Percentiles rank a stretch among this genome's conserved stretches.
Evolutionary conservation across 2,888 invertebrate genomes (phyloP).

Genomic region (Hipparchia sbordonii): DNA sequence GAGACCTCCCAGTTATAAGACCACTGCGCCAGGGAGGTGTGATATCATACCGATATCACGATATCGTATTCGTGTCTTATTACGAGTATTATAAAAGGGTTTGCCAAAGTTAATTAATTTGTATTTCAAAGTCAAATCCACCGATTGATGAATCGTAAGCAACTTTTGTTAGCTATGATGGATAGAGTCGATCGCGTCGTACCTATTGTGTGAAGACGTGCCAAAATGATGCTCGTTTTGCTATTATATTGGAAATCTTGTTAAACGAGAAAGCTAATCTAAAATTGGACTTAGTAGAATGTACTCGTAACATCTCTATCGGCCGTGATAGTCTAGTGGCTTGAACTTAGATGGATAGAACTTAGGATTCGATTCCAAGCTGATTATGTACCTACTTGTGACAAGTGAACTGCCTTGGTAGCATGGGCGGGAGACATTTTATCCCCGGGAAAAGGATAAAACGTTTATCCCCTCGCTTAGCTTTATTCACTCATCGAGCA

Average conservation of each 20-base stretch:
- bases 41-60: not conserved
- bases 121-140: constrained; percentile 56
- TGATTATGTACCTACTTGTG: no score
- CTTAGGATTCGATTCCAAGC: no score
- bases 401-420: no score
- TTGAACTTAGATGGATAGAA: no score
- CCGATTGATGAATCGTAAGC: constrained; percentile 50
- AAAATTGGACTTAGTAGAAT: not conserved
- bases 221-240: constrained; percentile 31
- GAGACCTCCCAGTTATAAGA: no score
- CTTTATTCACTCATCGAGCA: no score
- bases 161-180: constrained; percentile 45
- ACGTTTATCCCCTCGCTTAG: no score
- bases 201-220: constrained; percentile 31
- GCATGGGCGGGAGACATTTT: no score
- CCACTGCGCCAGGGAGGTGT: no score
- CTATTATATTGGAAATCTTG: constrained; percentile 1
- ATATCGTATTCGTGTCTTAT: constrained; percentile 15
- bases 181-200: constrained; percentile 40
- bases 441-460: no score
- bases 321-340: no score
- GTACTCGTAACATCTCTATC: not conserved
- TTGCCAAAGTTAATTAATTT: constrained; percentile 54
- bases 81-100: constrained; percentile 1
- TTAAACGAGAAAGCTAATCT: not conserved